These are phyloP conservation scores for Daboia siamensis DNA, from an alignment of 2,113 vertebrate species.

Conservation along the genomic window DNA sequence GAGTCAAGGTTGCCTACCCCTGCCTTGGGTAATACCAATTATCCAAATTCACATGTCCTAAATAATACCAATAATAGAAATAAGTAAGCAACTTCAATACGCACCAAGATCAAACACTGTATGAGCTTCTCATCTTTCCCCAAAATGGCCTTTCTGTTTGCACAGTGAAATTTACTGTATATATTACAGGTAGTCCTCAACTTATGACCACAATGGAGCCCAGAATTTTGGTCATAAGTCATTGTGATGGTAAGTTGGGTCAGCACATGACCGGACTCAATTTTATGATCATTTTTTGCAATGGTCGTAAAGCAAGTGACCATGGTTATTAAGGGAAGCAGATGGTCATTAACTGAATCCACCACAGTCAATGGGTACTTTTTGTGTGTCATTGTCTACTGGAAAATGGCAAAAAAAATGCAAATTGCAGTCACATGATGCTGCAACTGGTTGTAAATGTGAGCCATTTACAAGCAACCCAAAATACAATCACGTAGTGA, in stretches of 20 bases:
- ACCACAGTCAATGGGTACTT: background rate
- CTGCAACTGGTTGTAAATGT: background rate
- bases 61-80: background rate
- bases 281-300: background rate
- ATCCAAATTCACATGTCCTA: background rate
- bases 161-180: background rate
- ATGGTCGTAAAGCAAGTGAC: background rate
- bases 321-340: background rate
- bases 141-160: background rate
- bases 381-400: background rate
- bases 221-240: background rate
- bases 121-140: background rate
- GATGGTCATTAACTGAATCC: background rate
- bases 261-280: background rate
- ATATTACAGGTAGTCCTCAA: background rate
- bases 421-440: background rate
- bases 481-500: background rate
- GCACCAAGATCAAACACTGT: background rate
- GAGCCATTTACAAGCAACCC: background rate
- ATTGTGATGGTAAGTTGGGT: background rate
- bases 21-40: background rate
- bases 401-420: background rate
- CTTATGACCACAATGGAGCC: rapidly evolving
- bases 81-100: background rate
- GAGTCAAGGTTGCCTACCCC: no score